Evolutionary conservation across 2,113 vertebrate species (phyloP), one percentile per base, ranked within the genome.

Genomic region (Alligator mississippiensis): DNA sequence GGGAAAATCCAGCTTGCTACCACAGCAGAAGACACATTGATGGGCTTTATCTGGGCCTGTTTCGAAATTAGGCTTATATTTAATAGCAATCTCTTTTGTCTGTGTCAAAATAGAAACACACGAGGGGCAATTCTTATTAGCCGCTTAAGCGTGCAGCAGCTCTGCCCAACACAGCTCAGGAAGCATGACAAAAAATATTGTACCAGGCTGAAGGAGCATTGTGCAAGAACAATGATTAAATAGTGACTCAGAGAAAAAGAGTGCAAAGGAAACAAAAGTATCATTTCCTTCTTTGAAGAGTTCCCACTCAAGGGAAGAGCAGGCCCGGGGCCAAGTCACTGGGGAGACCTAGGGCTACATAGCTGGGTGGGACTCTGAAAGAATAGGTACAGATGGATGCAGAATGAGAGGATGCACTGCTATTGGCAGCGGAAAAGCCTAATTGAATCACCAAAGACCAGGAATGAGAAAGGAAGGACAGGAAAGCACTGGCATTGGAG

Each of bases 181-280:
- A 47, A 17, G 5, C 5, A 12, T n/a, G 47, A 66, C 22, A 38
- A 58, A 82, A 34, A 54, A 27, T 14, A 12, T 27, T 19, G 9
- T 57, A 28, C 54, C 5, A 2, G 47, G 27, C 19, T 16, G 13
- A 58, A 60, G 2, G 22, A n/a, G 30, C 75, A 38, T 16, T 61
- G 4, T 55, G 4, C 30, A 25, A 57, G 14, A 72, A 9, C 54
- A 19, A 34, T 80, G 2, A 0, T 24, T 30, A 17, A 2, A 68
- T 7, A 5, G 6, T 59, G 70, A 81, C 77, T 78, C 70, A 84
- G 54, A 80, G 12, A n/a, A 12, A 80, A 55, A 1, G 70, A 85
- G 68, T 25, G 11, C 17, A 66, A 3, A 4, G n/a, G 11, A 76
- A 16, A 59, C 0, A 1, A 62, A 82, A 84, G 1, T 2, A 22